phyloP scores from a whole-genome alignment of 2,888 invertebrate genomes.

The Thymelicus sylvestris region DNA sequence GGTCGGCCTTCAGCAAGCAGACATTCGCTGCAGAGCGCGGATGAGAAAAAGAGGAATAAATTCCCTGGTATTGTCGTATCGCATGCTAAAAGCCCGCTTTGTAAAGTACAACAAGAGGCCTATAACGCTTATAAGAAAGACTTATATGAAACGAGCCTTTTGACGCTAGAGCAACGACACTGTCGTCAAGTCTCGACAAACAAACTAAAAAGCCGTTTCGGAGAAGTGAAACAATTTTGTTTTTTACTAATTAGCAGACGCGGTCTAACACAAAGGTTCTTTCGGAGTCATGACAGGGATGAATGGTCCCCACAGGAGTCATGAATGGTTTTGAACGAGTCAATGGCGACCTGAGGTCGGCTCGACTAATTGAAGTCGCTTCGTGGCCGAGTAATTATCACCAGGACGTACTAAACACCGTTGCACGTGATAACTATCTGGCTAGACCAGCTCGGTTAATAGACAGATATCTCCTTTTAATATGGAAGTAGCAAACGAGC shows the following conservation, averaged over 20 bases:
- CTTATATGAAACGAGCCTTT: conserved; percentile 11
- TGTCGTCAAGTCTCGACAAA: conserved; percentile 3
- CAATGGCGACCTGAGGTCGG: conserved; percentile 57
- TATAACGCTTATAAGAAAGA: conserved; percentile 2
- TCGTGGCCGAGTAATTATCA: conserved; percentile 67
- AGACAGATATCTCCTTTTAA: conserved; percentile 3
- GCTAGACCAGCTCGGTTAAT: conserved; percentile 27
- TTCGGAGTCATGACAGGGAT: conserved; percentile 53
- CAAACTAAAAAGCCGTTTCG: conserved; percentile 13
- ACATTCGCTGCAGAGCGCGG: conserved; percentile 39
- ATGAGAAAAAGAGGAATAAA: conserved; percentile 39
- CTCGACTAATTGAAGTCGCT: conserved; percentile 60
- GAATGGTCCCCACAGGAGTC: conserved; percentile 58
- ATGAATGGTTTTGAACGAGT: conserved; percentile 61
- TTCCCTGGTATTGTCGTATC: conserved; percentile 26
- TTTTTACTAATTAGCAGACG: conserved; percentile 49
- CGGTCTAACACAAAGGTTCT: conserved; percentile 44
- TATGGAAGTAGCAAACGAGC: neutral
- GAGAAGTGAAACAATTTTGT: conserved; percentile 28
- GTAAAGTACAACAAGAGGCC: conserved; percentile 1
- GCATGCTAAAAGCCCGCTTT: conserved; percentile 37
- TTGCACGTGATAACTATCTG: conserved; percentile 37
- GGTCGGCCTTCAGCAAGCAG: conserved; percentile 42
- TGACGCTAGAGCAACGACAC: conserved; percentile 10
- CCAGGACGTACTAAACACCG: conserved; percentile 50